Conservation (phyloP, 2,797 vertebrate genomes). For the Acestrorhynchus altus region DNA sequence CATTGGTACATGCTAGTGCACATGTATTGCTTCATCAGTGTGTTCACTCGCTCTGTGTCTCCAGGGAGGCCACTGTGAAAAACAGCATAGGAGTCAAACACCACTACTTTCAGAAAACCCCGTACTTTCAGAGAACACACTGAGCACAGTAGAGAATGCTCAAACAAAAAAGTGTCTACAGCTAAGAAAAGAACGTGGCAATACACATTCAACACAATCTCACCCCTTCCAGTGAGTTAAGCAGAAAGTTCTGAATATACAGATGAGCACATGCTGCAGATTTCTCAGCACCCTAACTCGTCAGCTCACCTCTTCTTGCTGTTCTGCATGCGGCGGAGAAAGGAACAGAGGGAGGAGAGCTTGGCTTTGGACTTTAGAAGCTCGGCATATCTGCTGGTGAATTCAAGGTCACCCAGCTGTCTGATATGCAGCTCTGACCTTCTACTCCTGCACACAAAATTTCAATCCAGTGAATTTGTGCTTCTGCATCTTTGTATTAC, state of each 20-base stretch:
- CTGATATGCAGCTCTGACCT: conserved; percentile 66
- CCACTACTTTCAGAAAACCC: no score
- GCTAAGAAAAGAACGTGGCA: background rate
- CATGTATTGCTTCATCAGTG: conserved; percentile 77
- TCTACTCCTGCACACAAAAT: conserved; percentile 32
- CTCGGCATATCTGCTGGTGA: conserved; percentile 81
- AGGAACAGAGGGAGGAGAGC: conserved; percentile 75
- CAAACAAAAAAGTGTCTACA: background rate
- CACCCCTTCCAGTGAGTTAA: no score
- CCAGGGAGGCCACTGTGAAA: conserved; percentile 63
- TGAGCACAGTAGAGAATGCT: background rate
- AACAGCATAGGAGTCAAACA: conserved; percentile 8
- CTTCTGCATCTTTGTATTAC: background rate
- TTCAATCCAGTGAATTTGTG: background rate
- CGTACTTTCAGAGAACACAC: background rate
- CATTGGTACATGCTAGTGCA: conserved; percentile 73
- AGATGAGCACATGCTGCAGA: no score
- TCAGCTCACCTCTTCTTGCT: conserved; percentile 72
- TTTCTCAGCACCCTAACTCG: background rate
- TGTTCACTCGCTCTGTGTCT: conserved; percentile 72
- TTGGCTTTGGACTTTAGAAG: conserved; percentile 80
- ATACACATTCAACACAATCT: no score
- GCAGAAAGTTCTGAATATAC: background rate
- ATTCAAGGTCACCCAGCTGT: conserved; percentile 82
- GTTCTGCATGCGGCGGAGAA: conserved; percentile 75